phyloP scores from a whole-genome alignment of 2,888 invertebrate species.

The Hartigia nigra region DNA sequence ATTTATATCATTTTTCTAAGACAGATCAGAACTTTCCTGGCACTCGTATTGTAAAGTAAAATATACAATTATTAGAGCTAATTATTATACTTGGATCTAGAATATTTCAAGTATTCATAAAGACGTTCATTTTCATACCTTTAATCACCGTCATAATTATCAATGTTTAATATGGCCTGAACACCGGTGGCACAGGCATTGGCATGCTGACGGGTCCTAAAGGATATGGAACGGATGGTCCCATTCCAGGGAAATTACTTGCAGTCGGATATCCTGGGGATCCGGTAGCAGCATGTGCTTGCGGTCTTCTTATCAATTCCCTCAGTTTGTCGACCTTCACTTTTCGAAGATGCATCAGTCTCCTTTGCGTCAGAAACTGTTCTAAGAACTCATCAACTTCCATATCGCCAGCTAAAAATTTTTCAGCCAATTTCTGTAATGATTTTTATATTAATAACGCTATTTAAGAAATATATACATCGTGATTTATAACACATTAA shows the following conservation, averaged over 20 bases:
- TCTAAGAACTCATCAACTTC: constrained; percentile 85
- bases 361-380: constrained; percentile 81
- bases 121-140: too few relatives aligned
- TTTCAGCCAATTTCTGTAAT: constrained; percentile 75
- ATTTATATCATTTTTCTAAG: too few relatives aligned
- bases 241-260: constrained; percentile 67
- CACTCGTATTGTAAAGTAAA: too few relatives aligned
- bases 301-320: constrained; percentile 72
- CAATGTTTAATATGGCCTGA: neutral
- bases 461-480: too few relatives aligned
- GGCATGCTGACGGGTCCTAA: constrained; percentile 82
- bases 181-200: constrained; percentile 69
- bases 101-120: too few relatives aligned
- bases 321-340: constrained; percentile 95
- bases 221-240: constrained; percentile 73
- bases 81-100: too few relatives aligned
- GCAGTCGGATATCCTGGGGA: constrained; percentile 51
- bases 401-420: constrained; percentile 81
- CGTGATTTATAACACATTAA: neutral
- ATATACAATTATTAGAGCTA: too few relatives aligned
- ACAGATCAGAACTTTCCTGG: too few relatives aligned
- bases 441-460: constrained; percentile 4
- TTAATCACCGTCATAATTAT: too few relatives aligned
- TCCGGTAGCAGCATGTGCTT: constrained; percentile 49
- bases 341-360: constrained; percentile 82